phyloP scores from a whole-genome alignment of 2,797 vertebrate species.

The Spheniscus humboldti region DNA sequence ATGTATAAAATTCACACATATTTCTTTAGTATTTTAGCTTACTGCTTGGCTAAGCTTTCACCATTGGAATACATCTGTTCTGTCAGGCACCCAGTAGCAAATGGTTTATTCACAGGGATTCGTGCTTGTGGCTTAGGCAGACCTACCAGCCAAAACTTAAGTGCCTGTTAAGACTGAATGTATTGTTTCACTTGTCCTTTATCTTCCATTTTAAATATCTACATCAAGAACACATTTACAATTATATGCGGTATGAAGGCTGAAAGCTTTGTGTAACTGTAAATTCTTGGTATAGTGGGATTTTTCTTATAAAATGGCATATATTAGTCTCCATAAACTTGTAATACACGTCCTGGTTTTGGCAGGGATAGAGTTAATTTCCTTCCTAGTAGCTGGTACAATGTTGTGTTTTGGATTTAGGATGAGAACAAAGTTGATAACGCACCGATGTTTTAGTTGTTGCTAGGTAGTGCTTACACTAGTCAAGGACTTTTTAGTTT shows the following conservation, averaged over 20 bases:
- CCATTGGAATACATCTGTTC: neutral
- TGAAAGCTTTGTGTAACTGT: neutral
- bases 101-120: neutral
- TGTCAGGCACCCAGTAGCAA: neutral
- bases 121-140: fast-evolving
- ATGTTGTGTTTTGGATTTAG: too few species aligned
- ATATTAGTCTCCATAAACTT: neutral
- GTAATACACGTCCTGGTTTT: neutral
- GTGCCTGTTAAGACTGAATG: too few species aligned
- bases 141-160: neutral
- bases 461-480: too few species aligned
- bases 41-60: neutral
- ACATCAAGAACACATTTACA: neutral
- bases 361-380: too few species aligned
- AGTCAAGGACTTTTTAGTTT: too few species aligned
- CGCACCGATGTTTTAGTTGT: too few species aligned
- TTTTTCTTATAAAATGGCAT: neutral
- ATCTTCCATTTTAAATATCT: neutral
- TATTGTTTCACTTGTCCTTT: neutral
- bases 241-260: fast-evolving
- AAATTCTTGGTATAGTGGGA: neutral
- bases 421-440: too few species aligned
- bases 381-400: too few species aligned
- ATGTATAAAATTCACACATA: neutral
- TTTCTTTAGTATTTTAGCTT: neutral